These are phyloP conservation scores for Rhinella marina DNA, from an alignment of 2,797 vertebrate species.

Conservation along the genomic window DNA sequence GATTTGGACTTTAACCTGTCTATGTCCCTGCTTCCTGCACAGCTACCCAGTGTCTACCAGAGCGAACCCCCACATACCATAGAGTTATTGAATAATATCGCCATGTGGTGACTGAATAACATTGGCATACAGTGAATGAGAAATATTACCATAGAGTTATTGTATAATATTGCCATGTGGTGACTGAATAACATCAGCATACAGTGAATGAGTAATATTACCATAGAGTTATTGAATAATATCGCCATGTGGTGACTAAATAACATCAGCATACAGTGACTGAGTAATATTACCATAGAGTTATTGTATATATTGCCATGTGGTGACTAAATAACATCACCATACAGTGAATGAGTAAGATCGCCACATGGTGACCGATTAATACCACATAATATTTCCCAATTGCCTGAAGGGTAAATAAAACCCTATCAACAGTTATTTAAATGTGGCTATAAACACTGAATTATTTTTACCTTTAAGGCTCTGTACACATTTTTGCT, in stretches of 20 bases:
- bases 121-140: neutral
- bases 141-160: neutral
- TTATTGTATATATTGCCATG: neutral
- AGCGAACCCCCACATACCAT: no score
- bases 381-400: neutral
- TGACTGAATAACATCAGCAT: neutral
- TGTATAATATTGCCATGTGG: neutral
- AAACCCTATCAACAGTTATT: no score
- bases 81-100: neutral
- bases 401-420: neutral
- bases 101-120: neutral
- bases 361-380: no score
- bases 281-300: neutral
- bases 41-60: no score
- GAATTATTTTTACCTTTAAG: no score
- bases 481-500: no score
- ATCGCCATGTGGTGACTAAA: neutral
- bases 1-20: no score
- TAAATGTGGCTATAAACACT: no score
- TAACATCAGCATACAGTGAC: neutral
- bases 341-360: no score
- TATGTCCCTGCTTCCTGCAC: no score
- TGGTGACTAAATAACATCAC: neutral
- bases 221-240: neutral
- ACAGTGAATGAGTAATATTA: neutral